Conservation (phyloP, 2,888 invertebrate genomes). For the Mythimna pallens region DNA sequence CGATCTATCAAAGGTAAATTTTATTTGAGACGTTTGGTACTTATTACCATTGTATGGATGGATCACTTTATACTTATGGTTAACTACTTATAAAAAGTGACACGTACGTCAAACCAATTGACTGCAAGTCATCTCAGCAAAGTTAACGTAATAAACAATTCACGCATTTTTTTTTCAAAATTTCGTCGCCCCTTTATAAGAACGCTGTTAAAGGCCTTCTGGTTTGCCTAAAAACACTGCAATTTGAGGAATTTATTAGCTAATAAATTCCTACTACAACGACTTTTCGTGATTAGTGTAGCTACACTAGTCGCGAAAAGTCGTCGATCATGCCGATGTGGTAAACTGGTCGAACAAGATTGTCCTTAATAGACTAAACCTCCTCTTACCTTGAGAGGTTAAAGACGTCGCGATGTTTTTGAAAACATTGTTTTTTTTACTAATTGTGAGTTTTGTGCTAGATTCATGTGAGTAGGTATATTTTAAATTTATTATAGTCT, state of each 20-base stretch:
- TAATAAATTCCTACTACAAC: too few relatives aligned
- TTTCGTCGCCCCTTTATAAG: background rate
- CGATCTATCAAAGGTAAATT: background rate
- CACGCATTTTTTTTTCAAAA: background rate
- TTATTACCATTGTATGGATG: background rate
- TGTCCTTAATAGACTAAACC: background rate
- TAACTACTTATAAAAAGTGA: background rate
- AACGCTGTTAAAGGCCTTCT: background rate
- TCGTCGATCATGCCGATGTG: background rate
- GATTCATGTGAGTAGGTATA: slow-evolving; percentile 53
- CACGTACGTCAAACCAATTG: background rate
- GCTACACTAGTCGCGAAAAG: background rate
- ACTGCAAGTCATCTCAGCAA: background rate
- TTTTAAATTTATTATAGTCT: background rate
- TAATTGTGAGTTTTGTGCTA: slow-evolving; percentile 27
- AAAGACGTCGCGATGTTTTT: slow-evolving; percentile 29
- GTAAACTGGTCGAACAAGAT: slow-evolving; percentile 24
- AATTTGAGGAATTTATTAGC: background rate
- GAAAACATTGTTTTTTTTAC: slow-evolving; percentile 28
- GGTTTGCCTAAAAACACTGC: background rate
- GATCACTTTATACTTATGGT: background rate
- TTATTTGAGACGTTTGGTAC: background rate
- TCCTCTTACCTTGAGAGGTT: background rate
- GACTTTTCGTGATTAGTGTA: too few relatives aligned
- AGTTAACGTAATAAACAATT: background rate